Percentiles rank a stretch among this genome's conserved stretches.
Conservation (phyloP, 2,113 vertebrate genomes). For the Macaca nemestrina region DNA sequence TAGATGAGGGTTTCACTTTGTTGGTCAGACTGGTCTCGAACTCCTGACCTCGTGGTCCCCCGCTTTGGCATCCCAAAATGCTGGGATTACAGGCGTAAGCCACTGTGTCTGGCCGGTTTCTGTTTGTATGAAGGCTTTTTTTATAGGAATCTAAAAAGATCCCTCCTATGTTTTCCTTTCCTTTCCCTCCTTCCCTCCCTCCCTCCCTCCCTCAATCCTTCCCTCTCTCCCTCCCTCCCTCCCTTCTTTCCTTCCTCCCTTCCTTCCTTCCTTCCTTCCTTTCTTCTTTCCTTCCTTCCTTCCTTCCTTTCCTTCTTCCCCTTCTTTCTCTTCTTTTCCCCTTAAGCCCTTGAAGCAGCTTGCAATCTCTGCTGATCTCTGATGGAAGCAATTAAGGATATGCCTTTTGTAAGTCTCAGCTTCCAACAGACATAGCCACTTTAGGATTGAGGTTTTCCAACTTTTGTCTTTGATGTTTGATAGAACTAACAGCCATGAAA, state of each 20-base stretch:
- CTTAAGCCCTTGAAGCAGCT: neutral
- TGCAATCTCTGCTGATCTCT: neutral
- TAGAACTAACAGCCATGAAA: neutral
- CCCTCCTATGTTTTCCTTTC: neutral
- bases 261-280: neutral
- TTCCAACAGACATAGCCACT: neutral
- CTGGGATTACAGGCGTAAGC: no score
- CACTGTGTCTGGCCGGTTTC: fast-evolving
- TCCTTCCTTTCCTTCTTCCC: neutral
- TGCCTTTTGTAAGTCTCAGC: neutral
- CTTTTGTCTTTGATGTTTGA: neutral
- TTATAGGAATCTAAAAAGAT: neutral
- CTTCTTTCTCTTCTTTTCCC: neutral
- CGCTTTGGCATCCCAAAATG: no score
- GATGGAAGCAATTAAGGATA: neutral
- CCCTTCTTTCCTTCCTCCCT: fast-evolving
- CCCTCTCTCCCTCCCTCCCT: neutral
- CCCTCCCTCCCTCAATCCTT: neutral
- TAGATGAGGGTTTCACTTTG: no score
- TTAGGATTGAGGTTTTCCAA: neutral
- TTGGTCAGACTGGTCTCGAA: no score
- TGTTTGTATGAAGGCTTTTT: neutral
- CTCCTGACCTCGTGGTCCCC: no score
- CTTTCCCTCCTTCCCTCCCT: neutral
- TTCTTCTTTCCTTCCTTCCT: fast-evolving